Conservation (phyloP, 2,888 invertebrate species). For the Tetranychus truncatus region DNA sequence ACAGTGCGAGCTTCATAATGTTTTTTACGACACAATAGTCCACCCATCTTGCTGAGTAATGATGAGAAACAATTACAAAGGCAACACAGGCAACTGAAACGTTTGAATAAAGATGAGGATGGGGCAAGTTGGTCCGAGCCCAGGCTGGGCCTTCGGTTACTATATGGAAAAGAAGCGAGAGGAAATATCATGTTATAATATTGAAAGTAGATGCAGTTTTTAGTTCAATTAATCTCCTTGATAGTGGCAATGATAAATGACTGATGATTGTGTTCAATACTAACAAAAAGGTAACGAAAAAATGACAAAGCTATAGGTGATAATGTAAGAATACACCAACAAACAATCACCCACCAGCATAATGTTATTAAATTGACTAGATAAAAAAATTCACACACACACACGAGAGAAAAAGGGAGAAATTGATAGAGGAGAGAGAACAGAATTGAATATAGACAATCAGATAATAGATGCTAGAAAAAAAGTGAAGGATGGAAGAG, state of each 20-base stretch:
- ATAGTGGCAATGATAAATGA: no score
- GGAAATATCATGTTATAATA: background rate
- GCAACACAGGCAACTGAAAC: background rate
- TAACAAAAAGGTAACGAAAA: no score
- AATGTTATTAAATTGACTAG: background rate
- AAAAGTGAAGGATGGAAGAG: background rate
- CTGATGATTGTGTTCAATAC: no score
- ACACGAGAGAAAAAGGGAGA: background rate
- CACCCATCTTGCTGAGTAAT: constrained; percentile 17
- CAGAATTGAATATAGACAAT: background rate
- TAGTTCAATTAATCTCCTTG: no score
- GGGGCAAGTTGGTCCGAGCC: background rate
- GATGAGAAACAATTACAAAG: constrained; percentile 11
- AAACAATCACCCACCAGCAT: no score
- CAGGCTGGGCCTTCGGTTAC: background rate
- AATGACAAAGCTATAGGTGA: no score
- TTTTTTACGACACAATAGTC: constrained; percentile 19
- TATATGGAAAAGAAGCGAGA: background rate
- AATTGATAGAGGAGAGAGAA: background rate
- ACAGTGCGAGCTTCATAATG: constrained; percentile 17
- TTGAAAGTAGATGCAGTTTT: no score
- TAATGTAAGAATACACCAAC: no score
- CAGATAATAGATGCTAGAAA: background rate
- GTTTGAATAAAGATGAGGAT: constrained; percentile 4
- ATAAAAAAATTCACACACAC: constrained; percentile 1